Base-by-base conservation (phyloP, 2,113 vertebrate genomes). In the Archocentrus centrarchus region DNA sequence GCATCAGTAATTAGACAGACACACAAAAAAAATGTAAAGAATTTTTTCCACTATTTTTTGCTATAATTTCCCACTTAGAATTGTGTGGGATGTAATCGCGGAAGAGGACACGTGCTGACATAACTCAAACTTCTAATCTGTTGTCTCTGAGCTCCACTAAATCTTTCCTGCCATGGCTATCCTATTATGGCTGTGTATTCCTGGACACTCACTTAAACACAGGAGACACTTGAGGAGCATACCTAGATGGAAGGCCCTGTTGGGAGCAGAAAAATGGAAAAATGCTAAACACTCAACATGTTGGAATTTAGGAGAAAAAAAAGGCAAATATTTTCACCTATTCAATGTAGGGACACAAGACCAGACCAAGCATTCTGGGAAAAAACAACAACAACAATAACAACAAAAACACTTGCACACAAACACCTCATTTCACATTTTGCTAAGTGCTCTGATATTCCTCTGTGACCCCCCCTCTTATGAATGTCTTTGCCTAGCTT, bases 391-490 rank as follows among this genome's bases (percentile, higher is more conserved):
- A 24, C 24, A 24, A 24, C 24, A 27, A 27, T 0, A 27, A 27
- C 27, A 27, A 2, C 27, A 27, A 59, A 8, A 22, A 75, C 39
- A 78, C 47, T 22, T 37, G 63, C 27, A 60, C 24, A 20, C 32
- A 80, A 88, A 88, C 35, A 58, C 80, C 58, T 79, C 55, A 70
- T 81, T 79, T 86, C 37, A 85, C 80, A 88, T 77, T 81, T 70
- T 3, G 7, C 75, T 35, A 77, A 41, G 24, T 20, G 32, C 59
- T 41, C 39, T 5, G 41, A 63, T 62, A 75, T 75, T 68, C 59
- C 59, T 81, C 80, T 59, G 73, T 80, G 64, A 76, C 75, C 20
- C 37, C 37, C 11, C 37, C 37, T 59, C 64, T 75, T 79, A 57
- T 50, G 62, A 81, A 89, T 77, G 60, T 59, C 57, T 81, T 62